These are phyloP conservation scores for Mesorhabditis sp. DNA, from an alignment of 2,888 invertebrate species.

Conservation along the genomic window DNA sequence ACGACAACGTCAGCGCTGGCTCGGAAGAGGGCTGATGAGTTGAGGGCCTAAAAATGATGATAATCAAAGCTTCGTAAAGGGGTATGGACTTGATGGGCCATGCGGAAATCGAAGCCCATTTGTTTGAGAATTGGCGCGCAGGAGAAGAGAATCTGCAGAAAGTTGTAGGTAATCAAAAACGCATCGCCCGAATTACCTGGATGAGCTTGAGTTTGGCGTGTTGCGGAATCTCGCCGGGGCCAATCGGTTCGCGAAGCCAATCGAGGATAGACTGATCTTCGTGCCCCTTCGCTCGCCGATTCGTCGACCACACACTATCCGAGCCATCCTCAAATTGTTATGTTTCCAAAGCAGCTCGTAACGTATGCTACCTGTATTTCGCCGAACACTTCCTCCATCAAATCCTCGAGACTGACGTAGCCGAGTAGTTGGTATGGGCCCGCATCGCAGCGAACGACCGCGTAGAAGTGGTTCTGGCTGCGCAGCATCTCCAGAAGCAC, in stretches of 20 bases:
- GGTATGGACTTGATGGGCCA: neutral
- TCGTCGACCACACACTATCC: slow-evolving; percentile 5
- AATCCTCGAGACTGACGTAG: slow-evolving; percentile 5
- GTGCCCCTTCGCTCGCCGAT: neutral
- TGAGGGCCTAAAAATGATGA: neutral
- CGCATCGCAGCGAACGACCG: neutral
- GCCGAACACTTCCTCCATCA: neutral
- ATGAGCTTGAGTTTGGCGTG: neutral
- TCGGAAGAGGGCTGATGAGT: too few relatives aligned
- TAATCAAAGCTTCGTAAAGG: neutral
- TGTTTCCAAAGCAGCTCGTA: neutral
- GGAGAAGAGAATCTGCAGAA: neutral
- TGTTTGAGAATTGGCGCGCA: neutral
- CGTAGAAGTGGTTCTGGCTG: neutral
- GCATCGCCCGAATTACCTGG: neutral
- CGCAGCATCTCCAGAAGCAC: neutral
- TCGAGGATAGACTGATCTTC: neutral
- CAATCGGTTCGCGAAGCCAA: neutral
- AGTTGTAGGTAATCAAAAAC: neutral
- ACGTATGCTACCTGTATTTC: neutral
- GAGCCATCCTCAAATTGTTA: neutral
- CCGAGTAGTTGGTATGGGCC: neutral
- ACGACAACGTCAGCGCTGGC: neutral
- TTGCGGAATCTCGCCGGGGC: neutral
- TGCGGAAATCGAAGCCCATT: neutral